These are phyloP conservation scores for Neodiprion virginianus DNA, from an alignment of 1,140 invertebrate genomes.

Conservation along the genomic window DNA sequence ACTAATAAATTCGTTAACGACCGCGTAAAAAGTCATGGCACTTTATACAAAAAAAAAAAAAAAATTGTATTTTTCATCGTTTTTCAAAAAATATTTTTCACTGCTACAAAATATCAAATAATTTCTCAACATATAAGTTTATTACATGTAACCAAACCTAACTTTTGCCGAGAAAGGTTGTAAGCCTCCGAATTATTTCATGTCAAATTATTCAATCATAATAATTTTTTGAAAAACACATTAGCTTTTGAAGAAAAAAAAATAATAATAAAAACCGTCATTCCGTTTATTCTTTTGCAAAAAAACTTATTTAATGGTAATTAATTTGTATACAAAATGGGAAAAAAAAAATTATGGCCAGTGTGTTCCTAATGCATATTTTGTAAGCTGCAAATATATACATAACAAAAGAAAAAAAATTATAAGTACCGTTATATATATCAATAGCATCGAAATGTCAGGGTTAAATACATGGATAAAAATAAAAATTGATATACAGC, in stretches of 20 bases:
- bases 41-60: not conserved
- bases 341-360: no score
- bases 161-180: no score
- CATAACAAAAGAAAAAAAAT: not conserved
- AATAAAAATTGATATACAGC: no score
- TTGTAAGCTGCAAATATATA: no score
- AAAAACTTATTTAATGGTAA: not conserved
- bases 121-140: no score
- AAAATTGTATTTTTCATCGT: not conserved
- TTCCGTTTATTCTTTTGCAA: not conserved
- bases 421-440: slow-evolving; percentile 1
- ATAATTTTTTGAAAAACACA: no score
- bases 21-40: not conserved
- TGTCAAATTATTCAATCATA: not conserved
- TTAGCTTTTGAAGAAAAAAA: no score
- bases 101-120: not conserved
- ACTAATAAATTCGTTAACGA: not conserved
- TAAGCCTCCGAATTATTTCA: not conserved
- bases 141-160: no score
- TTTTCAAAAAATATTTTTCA: not conserved
- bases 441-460: not conserved
- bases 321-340: not conserved
- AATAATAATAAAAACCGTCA: not conserved
- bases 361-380: no score
- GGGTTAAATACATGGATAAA: no score